Evolutionary conservation across 2,113 vertebrate genomes (phyloP).

Genomic region (Beaufortia kweichowensis): DNA sequence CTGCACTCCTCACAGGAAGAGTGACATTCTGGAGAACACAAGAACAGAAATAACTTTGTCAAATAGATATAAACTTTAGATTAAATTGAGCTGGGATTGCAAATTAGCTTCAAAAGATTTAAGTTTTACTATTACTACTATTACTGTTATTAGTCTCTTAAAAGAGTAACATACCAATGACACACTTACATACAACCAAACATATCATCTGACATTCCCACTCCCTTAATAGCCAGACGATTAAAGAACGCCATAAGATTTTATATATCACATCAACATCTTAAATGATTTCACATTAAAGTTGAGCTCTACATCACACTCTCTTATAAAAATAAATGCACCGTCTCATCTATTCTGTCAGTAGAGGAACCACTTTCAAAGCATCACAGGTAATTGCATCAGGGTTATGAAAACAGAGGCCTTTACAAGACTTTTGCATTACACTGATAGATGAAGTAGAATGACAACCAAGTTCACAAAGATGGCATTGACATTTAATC

Average conservation of each 20-base stretch:
- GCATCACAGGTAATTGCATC: conserved; percentile 34
- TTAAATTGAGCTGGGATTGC: too few species aligned
- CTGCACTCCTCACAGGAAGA: conserved; percentile 82
- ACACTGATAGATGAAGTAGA: conserved; percentile 2
- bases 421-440: neutral
- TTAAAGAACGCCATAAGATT: conserved; percentile 27
- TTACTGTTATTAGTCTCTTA: too few species aligned
- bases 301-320: conserved; percentile 16
- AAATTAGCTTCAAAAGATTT: too few species aligned
- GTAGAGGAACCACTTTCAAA: conserved; percentile 12
- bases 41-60: neutral
- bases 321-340: conserved; percentile 40
- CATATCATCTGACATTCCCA: neutral
- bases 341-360: neutral
- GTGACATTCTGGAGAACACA: conserved; percentile 80
- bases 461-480: neutral
- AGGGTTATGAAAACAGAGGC: conserved; percentile 27
- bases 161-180: too few species aligned
- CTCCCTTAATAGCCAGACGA: neutral
- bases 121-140: too few species aligned
- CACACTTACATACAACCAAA: neutral
- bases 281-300: conserved; percentile 18
- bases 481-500: neutral
- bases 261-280: conserved; percentile 25
- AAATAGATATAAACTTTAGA: neutral